Evolutionary conservation across 1,140 invertebrate genomes (phyloP), one percentile per base, ranked within the genome.

Genomic region (Bombus vancouverensis): DNA sequence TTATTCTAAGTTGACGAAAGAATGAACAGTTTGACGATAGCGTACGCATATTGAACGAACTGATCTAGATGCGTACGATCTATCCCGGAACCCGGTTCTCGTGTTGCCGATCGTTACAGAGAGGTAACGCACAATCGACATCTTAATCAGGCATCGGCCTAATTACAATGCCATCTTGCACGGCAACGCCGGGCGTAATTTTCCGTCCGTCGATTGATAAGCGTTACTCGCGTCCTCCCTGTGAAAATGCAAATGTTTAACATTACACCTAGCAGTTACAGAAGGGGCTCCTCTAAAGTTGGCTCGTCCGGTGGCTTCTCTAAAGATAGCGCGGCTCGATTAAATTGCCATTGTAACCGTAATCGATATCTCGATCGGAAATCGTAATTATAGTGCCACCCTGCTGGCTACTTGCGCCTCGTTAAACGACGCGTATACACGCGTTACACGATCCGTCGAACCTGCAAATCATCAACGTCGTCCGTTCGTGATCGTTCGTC

Each of bases 331-430:
- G 81, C 81, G 81, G 42, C 22, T 53, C 76, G 68, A 85, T 85
- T 80, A 85, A 85, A 85, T 78, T 80, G 68, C 83, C 57, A 85
- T 85, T 85, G 83, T 85, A 85, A 77, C 65, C 74, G 75, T 72
- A 80, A 85, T 85, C 83, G 76, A 85, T 80, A 85, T 80, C 83
- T 79, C 83, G 83, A 85, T 85, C 83, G 68, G 68, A 70, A 85
- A 85, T 68, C 76, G 83, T 85, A 85, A 85, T 85, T 85, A 85
- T 75, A 71, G 66, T 62, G 34, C 68, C 76, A 72, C 68, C 68
- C 75, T 42, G 47, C 53, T 71, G 83, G 53, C 66, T 70, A 62
- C 83, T 79, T 77, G 76, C 57, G 71, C 53, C 53, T 39, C 74
- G 73, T 59, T 78, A 57, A 57, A 78, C 82, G 74, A 37, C 34